Conservation (phyloP, 2,888 invertebrate species). For the Torymus tubicola region DNA sequence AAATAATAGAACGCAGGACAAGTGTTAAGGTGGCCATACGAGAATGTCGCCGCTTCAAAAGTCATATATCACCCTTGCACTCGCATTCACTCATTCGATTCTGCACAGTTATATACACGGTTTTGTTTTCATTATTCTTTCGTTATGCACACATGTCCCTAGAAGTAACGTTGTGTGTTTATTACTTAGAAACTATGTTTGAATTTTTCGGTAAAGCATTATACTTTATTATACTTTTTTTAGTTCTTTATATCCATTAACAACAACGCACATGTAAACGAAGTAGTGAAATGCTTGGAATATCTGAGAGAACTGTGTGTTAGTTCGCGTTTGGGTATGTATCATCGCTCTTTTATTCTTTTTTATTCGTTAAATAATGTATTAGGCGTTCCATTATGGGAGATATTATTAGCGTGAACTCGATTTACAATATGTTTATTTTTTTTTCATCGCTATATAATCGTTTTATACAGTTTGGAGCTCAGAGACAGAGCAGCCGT, state of each 20-base stretch:
- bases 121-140: slow-evolving; percentile 62
- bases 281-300: slow-evolving; percentile 72
- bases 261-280: slow-evolving; percentile 74
- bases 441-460: slow-evolving; percentile 34
- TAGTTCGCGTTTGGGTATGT: slow-evolving; percentile 61
- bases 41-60: slow-evolving; percentile 49
- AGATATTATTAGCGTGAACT: slow-evolving; percentile 70
- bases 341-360: slow-evolving; percentile 52
- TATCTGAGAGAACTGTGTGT: slow-evolving; percentile 69
- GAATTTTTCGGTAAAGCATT: slow-evolving; percentile 72
- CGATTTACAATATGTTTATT: slow-evolving; percentile 68
- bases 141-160: slow-evolving; percentile 61
- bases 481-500: slow-evolving; percentile 37
- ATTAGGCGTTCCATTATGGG: slow-evolving; percentile 67
- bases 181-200: slow-evolving; percentile 68
- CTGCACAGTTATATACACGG: slow-evolving; percentile 55
- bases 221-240: slow-evolving; percentile 68
- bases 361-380: slow-evolving; percentile 62
- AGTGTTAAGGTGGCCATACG: slow-evolving; percentile 51
- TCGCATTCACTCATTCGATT: slow-evolving; percentile 40
- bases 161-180: slow-evolving; percentile 70
- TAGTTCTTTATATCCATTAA: slow-evolving; percentile 67
- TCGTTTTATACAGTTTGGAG: slow-evolving; percentile 45
- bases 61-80: slow-evolving; percentile 29
- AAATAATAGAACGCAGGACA: slow-evolving; percentile 19